Base-by-base conservation (phyloP, 2,888 invertebrate species). In the Rhingia campestris region DNA sequence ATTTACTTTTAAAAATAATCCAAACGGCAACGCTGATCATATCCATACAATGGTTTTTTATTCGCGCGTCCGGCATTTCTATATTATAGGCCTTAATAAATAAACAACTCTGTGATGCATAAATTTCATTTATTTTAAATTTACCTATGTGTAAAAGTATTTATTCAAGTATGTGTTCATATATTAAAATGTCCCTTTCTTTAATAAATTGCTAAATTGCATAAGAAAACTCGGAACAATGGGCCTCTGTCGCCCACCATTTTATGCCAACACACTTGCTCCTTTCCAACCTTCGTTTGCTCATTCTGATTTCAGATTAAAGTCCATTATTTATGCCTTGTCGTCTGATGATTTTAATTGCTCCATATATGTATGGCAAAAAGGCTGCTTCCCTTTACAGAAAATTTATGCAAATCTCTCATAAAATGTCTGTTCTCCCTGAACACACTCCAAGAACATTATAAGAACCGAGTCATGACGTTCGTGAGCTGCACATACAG, bases 261-360 rank as follows among this genome's bases (percentile, higher is more conserved):
- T 33, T 37, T 45, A 14, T 41, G 10, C 67, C 33, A 43, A 33
- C 35, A 33, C 22, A 22, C 22, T 22, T 22, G 22, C 22, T 47
- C 12, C n/a, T 30, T 53, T 59, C 35, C n/a, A n/a, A 45, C 12
- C n/a, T 45, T 54, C 45, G 22, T 74, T 56, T 39, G 33, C 73
- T 56, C 22, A 22, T 64, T 74, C 74, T 64, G 74, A 74, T 74
- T 74, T 66, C 41, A 47, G 74, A 74, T 74, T 74, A 66, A 56
- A 51, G 74, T 47, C 56, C 56, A 64, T 74, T 74, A 63, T 75
- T 66, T 67, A 75, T 76, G 67, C 54, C 47, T 63, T 43, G 58
- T 76, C 75, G 75, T 61, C 75, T 54, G 69, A 75, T 66, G 75
- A 69, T 69, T 76, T 76, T 76, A 76, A 76, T 76, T 76, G 76